Base-by-base conservation (phyloP, 2,113 vertebrate genomes). In the Mastomys natalensis region DNA sequence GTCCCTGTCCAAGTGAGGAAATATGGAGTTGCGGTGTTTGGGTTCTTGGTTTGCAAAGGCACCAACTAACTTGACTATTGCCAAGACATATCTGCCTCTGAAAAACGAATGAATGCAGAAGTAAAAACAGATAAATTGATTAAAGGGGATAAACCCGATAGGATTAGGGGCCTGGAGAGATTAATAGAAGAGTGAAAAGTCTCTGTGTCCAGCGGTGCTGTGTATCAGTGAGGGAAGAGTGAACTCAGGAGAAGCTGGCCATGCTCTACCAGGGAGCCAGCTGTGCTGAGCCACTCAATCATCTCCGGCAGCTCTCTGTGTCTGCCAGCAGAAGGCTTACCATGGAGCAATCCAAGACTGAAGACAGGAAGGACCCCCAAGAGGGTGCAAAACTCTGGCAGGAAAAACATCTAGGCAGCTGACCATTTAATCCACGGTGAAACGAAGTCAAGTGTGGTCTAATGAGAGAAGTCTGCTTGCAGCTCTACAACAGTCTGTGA, bases 301-400 rank as follows among this genome's bases (percentile, higher is more conserved):
- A 48, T 21, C n/a, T 76, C 74, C 90, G 87, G 73, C 43, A 55
- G 0, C 73, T 0, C 13, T 34, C 76, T 10, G 45, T 3, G 13
- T 17, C 86, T 80, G 26, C 0, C 1, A 48, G n/a, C 89, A 97
- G 87, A 85, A 95, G 93, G 96, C 84, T 88, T 64, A 60, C 55
- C 3, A 0, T 2, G 4, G 37, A 72, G 58, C 26, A 3, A 0
- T 77, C 95, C 78, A 85, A 88, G 43, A 53, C 24, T 1, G 1
- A 66, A 82, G 48, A 21, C 2, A 0, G 3, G 62, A 6, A 91
- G 37, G 22, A 7, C 24, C 40, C 90, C 29, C 43, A 0, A 37
- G 64, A 53, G 55, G 70, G 21, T 55, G 17, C 10, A 9, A 19
- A 16, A 16, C 21, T 5, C 72, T 55, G 53, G 91, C 53, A 29